Evolutionary conservation across 2,888 invertebrate genomes (phyloP).

Genomic region (Acrobeloides nanus): DNA sequence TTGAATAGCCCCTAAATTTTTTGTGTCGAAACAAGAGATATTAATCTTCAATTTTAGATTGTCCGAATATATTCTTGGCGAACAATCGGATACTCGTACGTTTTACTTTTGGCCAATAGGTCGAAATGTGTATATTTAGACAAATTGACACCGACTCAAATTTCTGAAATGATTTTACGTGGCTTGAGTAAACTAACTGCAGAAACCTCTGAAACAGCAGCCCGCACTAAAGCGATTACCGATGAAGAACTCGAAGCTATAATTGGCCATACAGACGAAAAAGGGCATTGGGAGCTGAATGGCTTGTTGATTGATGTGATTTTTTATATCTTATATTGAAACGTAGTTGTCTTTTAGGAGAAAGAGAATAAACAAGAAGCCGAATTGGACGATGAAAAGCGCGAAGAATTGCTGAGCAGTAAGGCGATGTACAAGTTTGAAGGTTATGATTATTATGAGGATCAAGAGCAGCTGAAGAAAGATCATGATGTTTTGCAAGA

Average conservation of each 20-base stretch:
- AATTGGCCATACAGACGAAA: constrained; percentile 14
- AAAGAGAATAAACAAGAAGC: constrained; percentile 9
- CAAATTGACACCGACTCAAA: too few species aligned
- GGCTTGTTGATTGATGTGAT: too few species aligned
- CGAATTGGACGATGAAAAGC: neutral
- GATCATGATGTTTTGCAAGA: too few species aligned
- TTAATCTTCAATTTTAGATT: too few species aligned
- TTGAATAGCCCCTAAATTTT: too few species aligned
- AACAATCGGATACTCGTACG: too few species aligned
- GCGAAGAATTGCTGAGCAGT: constrained; percentile 11
- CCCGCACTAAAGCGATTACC: neutral
- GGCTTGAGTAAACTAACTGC: constrained; percentile 7
- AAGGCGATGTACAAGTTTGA: constrained; percentile 8
- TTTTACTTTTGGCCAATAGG: too few species aligned
- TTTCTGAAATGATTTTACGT: constrained; percentile 14
- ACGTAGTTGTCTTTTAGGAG: neutral
- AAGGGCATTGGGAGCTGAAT: constrained; percentile 15
- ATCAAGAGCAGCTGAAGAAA: constrained; percentile 9
- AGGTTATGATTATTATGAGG: constrained; percentile 6
- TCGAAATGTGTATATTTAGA: too few species aligned
- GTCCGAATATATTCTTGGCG: constrained; percentile 54
- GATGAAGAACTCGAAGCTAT: constrained; percentile 8
- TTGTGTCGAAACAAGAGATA: too few species aligned
- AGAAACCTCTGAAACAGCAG: constrained; percentile 12
- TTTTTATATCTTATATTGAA: too few species aligned